These are phyloP conservation scores for Drosophila quinaria DNA, from an alignment of 2,888 invertebrate genomes.

Conservation along the genomic window DNA sequence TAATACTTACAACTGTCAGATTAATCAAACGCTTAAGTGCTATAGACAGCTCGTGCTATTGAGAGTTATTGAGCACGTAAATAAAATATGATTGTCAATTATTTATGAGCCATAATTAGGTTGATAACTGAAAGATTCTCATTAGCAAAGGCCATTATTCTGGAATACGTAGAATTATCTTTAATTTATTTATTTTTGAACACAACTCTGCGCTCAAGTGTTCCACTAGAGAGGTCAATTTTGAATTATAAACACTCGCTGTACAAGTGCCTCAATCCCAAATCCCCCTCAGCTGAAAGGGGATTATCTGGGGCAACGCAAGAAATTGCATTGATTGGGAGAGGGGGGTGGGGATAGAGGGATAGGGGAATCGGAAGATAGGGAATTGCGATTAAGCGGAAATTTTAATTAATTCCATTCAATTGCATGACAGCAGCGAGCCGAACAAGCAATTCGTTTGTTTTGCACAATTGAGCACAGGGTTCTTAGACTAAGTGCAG, in stretches of 20 bases:
- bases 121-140: conserved; percentile 5
- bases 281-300: conserved; percentile 1
- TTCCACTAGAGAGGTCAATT: conserved; percentile 31
- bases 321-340: conserved; percentile 45
- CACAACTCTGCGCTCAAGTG: conserved; percentile 57
- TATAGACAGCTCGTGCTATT: not conserved
- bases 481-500: conserved; percentile 62
- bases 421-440: conserved; percentile 58
- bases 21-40: conserved; percentile 3
- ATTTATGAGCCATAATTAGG: conserved; percentile 8
- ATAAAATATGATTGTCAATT: not conserved
- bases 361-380: not conserved
- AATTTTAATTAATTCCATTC: conserved; percentile 81
- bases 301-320: conserved; percentile 58
- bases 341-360: conserved; percentile 1
- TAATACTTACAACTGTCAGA: not conserved
- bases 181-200: conserved; percentile 6
- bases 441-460: conserved; percentile 65
- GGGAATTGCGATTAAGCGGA: conserved; percentile 73
- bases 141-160: conserved; percentile 11
- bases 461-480: conserved; percentile 66
- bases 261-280: conserved; percentile 13
- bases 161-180: conserved; percentile 7
- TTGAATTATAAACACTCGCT: conserved; percentile 19
- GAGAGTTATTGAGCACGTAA: conserved; percentile 1